Evolutionary conservation across 1,140 invertebrate species (phyloP), one percentile per base, ranked within the genome.

Genomic region (Theocolax elegans): DNA sequence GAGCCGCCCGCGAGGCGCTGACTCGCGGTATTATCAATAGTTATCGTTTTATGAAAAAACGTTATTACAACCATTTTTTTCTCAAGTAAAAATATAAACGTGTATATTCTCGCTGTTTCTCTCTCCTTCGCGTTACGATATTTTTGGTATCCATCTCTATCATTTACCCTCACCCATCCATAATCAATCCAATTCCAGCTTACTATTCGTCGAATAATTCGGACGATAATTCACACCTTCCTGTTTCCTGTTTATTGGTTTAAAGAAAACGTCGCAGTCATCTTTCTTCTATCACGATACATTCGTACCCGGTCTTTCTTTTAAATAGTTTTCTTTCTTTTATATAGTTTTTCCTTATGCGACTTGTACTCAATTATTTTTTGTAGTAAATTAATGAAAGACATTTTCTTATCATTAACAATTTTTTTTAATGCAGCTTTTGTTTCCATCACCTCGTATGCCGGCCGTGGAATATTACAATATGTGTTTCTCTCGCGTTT

Each of bases 351-450:
- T 42, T 67, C 38, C 23, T 48, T 76, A 77, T 67, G 68, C 73
- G 71, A 76, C 77, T 79, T 80, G 68, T 80, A 79, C 76, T 82
- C 65, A 67, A 51, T 56, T 56, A 35, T 59, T 69, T 77, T 65
- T 70, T 82, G 78, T 74, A 78, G 77, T 81, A 80, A 80, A 82
- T 68, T 83, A 82, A 81, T 84, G 81, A 84, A 84, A 84, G 81
- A 84, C 81, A 73, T 80, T 77, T 81, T 72, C 62, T 81, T 75
- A 67, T 75, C 72, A 74, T 79, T 70, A 76, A 77, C 74, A 75
- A 74, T 78, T 80, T 76, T 73, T 59, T 75, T 75, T n/a, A n/a
- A 58, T 72, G 60, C 73, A 68, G 35, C 19, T 8, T 27, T 23
- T 42, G 21, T 60, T 72, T 76, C 54, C 63, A 70, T 68, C 63